Evolutionary conservation across 2,888 invertebrate genomes (phyloP), one percentile per base, ranked within the genome.

Genomic region (Yponomeuta evonymella): DNA sequence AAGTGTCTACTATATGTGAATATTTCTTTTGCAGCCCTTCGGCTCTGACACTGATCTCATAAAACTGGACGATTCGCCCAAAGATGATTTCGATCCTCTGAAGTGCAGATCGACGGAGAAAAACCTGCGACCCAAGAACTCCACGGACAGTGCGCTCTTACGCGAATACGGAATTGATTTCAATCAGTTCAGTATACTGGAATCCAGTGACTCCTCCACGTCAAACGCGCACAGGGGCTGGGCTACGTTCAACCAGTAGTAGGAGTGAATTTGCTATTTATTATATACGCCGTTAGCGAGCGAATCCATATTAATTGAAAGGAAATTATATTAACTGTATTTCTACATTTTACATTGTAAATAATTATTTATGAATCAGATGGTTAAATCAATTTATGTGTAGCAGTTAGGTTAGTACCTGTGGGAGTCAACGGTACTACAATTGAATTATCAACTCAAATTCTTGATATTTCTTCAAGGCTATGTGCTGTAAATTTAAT

Each of bases 121-220:
- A 78, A 78, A 78, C 67, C 88, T 88, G 72, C 84, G 80, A 88
- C 92, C 83, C 73, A 88, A 87, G 77, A 77, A 81, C 4, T 84
- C 88, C 6, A 82, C 89, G 72, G 95, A 95, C 78, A 93, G 94
- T 79, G 95, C 95, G 79, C 89, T 96, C 71, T 90, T 96, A 74
- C 94, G 95, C 78, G 96, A 96, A 78, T 96, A 96, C 79, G 96
- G 96, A 71, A 87, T 96, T 75, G 95, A 96, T 85, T 95, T 96
- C 75, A 90, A 90, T 75, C 85, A 86, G 73, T 91, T 89, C 74
- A 87, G 85, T 62, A 76, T 90, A 81, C 90, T 93, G 75, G 94
- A 93, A 74, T 89, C 92, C 73, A 80, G 87, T 68, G 85, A 83
- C 73, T 73, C 79, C 12, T 78, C 82, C 11, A 74, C 81, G 15